Conservation (phyloP, 2,888 invertebrate species). For the Caenorhabditis sp. region DNA sequence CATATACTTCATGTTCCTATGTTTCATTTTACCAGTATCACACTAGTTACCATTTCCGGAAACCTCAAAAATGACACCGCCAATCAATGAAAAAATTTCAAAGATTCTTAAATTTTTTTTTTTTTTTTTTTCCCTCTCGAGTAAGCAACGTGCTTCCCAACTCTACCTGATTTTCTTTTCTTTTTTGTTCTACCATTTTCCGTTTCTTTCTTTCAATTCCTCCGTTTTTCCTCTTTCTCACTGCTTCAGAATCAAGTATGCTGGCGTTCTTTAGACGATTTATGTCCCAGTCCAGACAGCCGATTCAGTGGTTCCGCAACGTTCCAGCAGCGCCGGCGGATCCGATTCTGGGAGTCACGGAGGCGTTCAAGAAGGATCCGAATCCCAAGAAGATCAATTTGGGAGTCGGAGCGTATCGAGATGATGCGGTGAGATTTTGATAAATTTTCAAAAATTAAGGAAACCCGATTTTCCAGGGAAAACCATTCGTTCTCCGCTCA, state of each 20-base stretch:
- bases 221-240: neutral
- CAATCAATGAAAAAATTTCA: neutral
- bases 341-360: conserved; percentile 94
- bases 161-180: conserved; percentile 16
- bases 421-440: conserved; percentile 87
- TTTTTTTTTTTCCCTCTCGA: neutral
- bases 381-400: conserved; percentile 97
- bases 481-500: conserved; percentile 97
- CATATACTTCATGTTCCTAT: conserved; percentile 20
- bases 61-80: neutral
- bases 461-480: conserved; percentile 86
- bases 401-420: conserved; percentile 90
- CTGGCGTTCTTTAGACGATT: conserved; percentile 35
- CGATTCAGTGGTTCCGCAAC: conserved; percentile 37
- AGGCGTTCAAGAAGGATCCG: conserved; percentile 91
- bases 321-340: conserved; percentile 75
- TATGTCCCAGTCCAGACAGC: conserved; percentile 14
- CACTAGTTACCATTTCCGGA: neutral
- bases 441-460: too few relatives aligned
- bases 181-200: too few relatives aligned
- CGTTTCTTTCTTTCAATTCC: neutral
- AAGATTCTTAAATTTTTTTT: neutral
- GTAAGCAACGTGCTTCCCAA: conserved; percentile 28
- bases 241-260: conserved; percentile 17
- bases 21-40: neutral